Conservation (phyloP, 2,888 invertebrate genomes). For the Cyaniris semiargus region DNA sequence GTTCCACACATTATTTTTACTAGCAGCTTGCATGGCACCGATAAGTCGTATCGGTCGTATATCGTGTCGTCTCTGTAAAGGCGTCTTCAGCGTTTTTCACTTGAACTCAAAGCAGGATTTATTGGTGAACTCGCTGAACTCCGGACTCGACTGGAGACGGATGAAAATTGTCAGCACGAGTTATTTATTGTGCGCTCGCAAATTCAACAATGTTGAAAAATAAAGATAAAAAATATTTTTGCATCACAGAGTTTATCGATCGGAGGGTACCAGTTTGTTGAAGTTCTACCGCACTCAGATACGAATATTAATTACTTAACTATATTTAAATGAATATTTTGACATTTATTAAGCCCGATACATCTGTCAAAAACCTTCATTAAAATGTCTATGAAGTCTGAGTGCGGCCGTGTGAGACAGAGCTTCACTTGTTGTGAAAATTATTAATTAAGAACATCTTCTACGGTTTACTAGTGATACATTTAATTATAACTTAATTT, state of each 20-base stretch:
- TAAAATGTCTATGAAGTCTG: too few relatives aligned
- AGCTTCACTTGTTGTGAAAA: too few relatives aligned
- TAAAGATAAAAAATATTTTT: conserved; percentile 30
- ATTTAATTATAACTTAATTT: too few relatives aligned
- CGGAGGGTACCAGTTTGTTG: background rate
- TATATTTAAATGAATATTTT: too few relatives aligned
- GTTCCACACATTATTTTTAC: too few relatives aligned
- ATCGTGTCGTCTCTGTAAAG: conserved; percentile 34
- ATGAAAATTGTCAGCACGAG: conserved; percentile 58
- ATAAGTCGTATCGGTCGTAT: conserved; percentile 30
- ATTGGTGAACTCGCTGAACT: conserved; percentile 55
- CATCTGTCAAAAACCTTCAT: too few relatives aligned
- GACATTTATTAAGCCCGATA: too few relatives aligned
- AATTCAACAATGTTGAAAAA: conserved; percentile 1
- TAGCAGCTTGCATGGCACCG: too few relatives aligned
- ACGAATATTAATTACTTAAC: too few relatives aligned
- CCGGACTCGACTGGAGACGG: conserved; percentile 47
- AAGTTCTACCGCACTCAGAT: background rate
- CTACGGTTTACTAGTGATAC: too few relatives aligned
- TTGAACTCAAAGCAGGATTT: conserved; percentile 61
- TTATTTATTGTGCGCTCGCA: conserved; percentile 51
- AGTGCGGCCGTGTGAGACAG: too few relatives aligned
- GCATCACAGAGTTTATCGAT: background rate
- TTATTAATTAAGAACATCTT: too few relatives aligned
- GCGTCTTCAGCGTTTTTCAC: conserved; percentile 59